A percentile compares a stretch with the other conserved stretches of the same genome.
phyloP scores from a whole-genome alignment of 2,797 vertebrate species.

The Cryptoblepharus egeriae region DNA sequence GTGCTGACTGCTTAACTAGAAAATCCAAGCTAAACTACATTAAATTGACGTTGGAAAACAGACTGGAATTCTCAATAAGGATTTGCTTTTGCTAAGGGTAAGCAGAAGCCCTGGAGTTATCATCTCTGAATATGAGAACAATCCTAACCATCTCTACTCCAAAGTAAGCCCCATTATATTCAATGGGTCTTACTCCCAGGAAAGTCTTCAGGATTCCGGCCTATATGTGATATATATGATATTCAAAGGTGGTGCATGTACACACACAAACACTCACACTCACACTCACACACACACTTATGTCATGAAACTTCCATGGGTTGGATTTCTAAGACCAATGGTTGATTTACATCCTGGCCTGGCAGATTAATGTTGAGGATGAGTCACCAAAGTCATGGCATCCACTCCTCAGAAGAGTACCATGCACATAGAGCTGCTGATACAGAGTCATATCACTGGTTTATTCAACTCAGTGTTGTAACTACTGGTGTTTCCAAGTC shows the following conservation, averaged over 20 bases:
- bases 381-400: neutral
- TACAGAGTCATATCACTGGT: neutral
- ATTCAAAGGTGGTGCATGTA: conserved; percentile 5
- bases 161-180: no score
- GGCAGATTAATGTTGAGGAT: neutral
- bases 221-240: neutral
- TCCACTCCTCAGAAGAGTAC: neutral
- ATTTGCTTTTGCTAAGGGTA: conserved; percentile 33
- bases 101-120: neutral
- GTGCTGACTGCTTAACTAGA: conserved; percentile 35
- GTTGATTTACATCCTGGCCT: neutral
- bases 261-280: no score
- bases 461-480: neutral
- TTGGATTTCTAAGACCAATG: neutral
- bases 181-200: no score
- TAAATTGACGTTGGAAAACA: conserved; percentile 24
- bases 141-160: no score
- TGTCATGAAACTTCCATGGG: neutral
- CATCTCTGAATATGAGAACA: neutral
- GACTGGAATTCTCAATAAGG: conserved; percentile 26
- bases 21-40: conserved; percentile 17
- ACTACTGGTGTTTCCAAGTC: no score
- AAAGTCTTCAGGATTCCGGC: no score
- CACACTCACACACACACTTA: neutral
- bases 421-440: neutral